phyloP scores from a whole-genome alignment of 2,888 invertebrate genomes.

The Cyrtodaria siliqua region DNA sequence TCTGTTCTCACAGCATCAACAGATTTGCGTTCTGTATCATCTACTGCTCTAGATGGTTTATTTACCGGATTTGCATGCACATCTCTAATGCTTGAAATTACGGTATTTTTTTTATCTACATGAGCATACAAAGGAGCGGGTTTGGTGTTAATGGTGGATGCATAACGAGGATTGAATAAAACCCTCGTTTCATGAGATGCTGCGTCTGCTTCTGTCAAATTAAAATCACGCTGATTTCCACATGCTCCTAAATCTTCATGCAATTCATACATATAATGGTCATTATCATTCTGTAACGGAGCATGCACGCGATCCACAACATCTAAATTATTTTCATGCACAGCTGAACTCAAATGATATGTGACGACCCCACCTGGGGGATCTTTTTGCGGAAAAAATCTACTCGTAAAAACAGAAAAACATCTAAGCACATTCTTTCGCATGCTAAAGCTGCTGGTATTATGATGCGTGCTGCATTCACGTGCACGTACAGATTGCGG shows the following conservation, averaged over 20 bases:
- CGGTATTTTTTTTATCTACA: constrained; percentile 9
- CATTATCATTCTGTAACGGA: background rate
- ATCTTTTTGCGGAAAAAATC: no score
- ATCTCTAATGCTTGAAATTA: background rate
- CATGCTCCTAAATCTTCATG: background rate
- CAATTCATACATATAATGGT: background rate
- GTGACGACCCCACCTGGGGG: no score
- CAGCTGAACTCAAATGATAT: background rate
- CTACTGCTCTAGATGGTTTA: constrained; percentile 17
- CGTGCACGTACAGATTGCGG: constrained; percentile 59
- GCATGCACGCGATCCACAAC: background rate
- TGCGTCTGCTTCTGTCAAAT: no score
- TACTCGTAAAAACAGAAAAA: no score
- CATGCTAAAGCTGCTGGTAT: background rate
- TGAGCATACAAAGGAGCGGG: constrained; percentile 7
- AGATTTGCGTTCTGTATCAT: background rate
- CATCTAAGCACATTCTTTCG: no score
- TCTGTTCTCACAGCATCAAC: background rate
- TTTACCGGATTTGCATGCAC: constrained; percentile 10
- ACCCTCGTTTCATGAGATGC: no score
- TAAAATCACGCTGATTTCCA: no score
- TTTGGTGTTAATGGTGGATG: constrained; percentile 19
- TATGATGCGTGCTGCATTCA: constrained; percentile 45
- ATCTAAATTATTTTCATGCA: constrained; percentile 1
- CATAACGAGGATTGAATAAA: constrained; percentile 5